Evolutionary conservation across 2,113 vertebrate species (phyloP), one percentile per base, ranked within the genome.

Genomic region (Galbula dea): DNA sequence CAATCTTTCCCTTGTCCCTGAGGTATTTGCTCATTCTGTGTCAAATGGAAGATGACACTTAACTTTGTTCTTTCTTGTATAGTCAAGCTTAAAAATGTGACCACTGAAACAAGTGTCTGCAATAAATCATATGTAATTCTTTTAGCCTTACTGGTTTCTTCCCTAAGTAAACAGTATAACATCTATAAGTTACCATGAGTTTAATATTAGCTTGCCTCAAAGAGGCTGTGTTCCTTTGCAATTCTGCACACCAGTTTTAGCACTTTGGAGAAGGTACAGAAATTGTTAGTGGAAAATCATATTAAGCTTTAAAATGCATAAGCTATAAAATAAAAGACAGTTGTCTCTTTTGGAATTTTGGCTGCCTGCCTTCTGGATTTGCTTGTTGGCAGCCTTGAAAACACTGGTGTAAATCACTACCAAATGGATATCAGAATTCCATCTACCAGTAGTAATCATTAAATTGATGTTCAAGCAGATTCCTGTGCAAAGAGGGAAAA

Each of bases 371-470:
- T 96, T 97, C 93, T 97, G 97, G 95, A 97, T 96, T 97, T 96
- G 93, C 96, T 97, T 95, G 79, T 97, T 98, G 97, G 97, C 97
- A 97, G 95, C 76, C 94, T 94, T 96, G 93, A 95, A 98, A 97
- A 96, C 91, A 80, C 80, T 97, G 89, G 91, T 97, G 95, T 97
- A 97, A 98, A 98, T 98, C 95, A 96, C 85, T 95, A 97, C 97
- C 97, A 98, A 98, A 98, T 98, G 97, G 94, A 97, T 96, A 97
- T 96, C 96, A 96, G 97, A 96, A 97, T 97, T 97, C 97, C 97
- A 94, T 95, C 88, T 94, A 96, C 90, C 55, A 72, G 87, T 89
- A 96, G 96, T 97, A 96, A 97, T 97, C 96, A 85, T 95, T 96
- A 93, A 80, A 88, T 57, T 97, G 96, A 95, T 16, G 36, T 96